Evolutionary conservation across 2,888 invertebrate genomes (phyloP), one percentile per base, ranked within the genome.

Genomic region (Serripes groenlandicus): DNA sequence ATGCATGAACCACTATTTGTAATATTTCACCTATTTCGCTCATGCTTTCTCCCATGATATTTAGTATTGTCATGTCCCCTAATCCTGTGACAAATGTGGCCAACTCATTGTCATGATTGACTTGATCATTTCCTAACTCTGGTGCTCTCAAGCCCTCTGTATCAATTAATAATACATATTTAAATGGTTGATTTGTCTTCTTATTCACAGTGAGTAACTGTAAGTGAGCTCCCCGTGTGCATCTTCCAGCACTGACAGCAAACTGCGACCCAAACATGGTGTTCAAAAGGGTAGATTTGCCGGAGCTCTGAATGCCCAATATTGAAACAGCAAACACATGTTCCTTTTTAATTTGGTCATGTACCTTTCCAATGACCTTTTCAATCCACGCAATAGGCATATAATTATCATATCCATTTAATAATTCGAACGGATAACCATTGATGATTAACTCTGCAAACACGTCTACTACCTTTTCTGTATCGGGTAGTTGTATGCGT

Each of bases 221-320:
- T 32, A 71, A 52, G 54, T 32, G 72, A n/a, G 78, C 68, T 3
- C 85, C 85, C 30, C 76, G 72, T n/a, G 85, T 85, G 49, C 85
- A 85, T 21, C 85, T 54, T n/a, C 85, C 85, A 18, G 78, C 66
- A 15, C 81, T 76, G 0, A 81, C 81, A 26, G 81, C 52, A 73
- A 75, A 78, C 56, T 81, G 78, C 9, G 78, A 52, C 18, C 85
- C 85, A 69, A 85, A 85, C 76, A 85, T 78, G 23, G 85, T 68
- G 30, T 85, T 85, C 26, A 85, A 42, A 18, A 85, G 68, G 7
- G 85, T 85, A 0, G 85, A 85, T 56, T 85, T 85, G 3, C 85
- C 85, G 23, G 85, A 85, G 42, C 85, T 81, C 69, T 85, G 85
- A 15, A 85, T 52, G 0, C 85, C 85, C 9, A 85, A 26, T 0